phyloP scores from a whole-genome alignment of 2,888 invertebrate species.

The Ormyrus pomaceus region DNA sequence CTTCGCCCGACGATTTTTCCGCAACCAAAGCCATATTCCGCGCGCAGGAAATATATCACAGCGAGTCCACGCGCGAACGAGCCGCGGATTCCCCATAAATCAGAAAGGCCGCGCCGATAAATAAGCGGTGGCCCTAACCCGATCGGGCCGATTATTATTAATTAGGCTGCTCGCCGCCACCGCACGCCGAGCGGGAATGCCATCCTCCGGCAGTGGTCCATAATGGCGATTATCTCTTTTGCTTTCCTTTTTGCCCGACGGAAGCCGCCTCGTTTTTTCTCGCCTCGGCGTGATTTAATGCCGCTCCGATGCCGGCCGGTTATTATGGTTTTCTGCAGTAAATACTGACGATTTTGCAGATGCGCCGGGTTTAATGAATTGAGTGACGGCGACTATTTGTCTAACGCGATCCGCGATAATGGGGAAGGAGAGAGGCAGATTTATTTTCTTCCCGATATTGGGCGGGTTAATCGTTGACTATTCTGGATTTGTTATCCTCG shows the following conservation, averaged over 20 bases:
- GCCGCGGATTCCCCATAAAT: constrained; percentile 11
- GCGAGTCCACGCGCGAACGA: no score
- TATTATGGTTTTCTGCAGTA: constrained; percentile 37
- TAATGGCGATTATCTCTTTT: constrained; percentile 31
- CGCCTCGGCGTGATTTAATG: constrained; percentile 27
- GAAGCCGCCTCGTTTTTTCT: constrained; percentile 16
- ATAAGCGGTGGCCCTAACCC: constrained; percentile 12
- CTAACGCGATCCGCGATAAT: background rate
- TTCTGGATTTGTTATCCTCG: background rate
- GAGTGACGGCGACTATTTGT: constrained; percentile 34
- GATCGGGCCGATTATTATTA: constrained; percentile 23
- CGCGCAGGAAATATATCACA: no score
- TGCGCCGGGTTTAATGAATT: constrained; percentile 20
- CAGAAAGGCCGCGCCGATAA: constrained; percentile 2
- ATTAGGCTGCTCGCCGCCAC: background rate
- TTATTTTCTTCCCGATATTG: constrained; percentile 25
- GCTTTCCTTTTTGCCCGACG: background rate
- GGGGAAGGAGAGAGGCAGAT: background rate
- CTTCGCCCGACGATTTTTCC: no score
- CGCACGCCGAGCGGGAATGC: constrained; percentile 18
- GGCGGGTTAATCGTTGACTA: background rate
- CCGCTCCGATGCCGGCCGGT: constrained; percentile 2
- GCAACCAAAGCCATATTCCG: no score
- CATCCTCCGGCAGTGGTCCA: background rate
- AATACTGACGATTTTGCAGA: constrained; percentile 31